Percentiles rank a stretch among this genome's conserved stretches.
Conservation (phyloP, 2,888 invertebrate species). For the Oligia strigilis region DNA sequence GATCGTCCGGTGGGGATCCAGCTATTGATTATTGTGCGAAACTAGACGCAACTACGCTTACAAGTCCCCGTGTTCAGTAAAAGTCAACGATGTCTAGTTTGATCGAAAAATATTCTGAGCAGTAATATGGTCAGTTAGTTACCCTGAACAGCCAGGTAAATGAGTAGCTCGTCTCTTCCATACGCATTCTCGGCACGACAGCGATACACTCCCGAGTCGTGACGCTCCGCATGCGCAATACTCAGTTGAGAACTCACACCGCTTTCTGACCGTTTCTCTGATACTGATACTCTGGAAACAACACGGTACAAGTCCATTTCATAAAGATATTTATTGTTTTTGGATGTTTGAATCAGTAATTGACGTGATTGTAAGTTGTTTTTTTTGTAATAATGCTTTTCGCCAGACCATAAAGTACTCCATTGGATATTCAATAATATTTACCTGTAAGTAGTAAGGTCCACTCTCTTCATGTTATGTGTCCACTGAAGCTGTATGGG, state of each 20-base stretch:
- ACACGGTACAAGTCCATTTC: not conserved
- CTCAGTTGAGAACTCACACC: conserved; percentile 93
- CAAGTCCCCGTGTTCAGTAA: not conserved
- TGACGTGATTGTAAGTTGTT: not conserved
- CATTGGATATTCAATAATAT: not conserved
- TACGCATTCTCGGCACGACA: conserved; percentile 94
- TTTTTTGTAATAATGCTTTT: not conserved
- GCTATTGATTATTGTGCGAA: too few relatives aligned
- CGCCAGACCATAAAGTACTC: not conserved
- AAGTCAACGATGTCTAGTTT: not conserved
- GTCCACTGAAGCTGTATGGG: conserved; percentile 96
- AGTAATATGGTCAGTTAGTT: conserved; percentile 15
- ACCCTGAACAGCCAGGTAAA: conserved; percentile 95
- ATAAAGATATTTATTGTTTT: not conserved
- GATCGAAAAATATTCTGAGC: not conserved
- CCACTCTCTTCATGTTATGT: conserved; percentile 93
- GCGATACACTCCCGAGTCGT: conserved; percentile 94
- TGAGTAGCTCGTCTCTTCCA: conserved; percentile 93
- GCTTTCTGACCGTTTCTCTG: conserved; percentile 93
- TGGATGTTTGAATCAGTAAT: not conserved
- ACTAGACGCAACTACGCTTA: too few relatives aligned
- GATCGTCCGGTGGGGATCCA: too few relatives aligned
- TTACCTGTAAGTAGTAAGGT: conserved; percentile 92
- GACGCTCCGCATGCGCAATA: conserved; percentile 92
- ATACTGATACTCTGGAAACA: conserved; percentile 90